A percentile compares a stretch with the other conserved stretches of the same genome.
These are phyloP conservation scores for Campopleginae sp. DNA, from an alignment of 2,888 invertebrate species.

Conservation along the genomic window DNA sequence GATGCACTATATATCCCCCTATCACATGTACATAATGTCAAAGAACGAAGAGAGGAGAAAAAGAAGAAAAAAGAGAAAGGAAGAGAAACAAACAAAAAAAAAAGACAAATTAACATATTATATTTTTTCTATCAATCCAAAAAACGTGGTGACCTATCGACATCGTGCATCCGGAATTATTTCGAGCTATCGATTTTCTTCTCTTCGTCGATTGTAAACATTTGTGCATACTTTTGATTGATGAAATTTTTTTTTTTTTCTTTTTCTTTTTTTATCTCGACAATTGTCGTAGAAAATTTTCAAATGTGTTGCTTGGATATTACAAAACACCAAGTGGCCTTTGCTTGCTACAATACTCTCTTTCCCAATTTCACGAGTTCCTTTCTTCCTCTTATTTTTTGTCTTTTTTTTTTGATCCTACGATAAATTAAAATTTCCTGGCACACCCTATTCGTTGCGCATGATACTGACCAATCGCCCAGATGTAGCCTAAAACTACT, in stretches of 20 bases:
- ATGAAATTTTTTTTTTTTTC: constrained; percentile 27
- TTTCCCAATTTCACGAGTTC: constrained; percentile 23
- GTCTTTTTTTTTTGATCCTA: constrained; percentile 22
- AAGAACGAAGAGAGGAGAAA: constrained; percentile 73
- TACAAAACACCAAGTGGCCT: constrained; percentile 77
- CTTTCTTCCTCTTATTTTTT: constrained; percentile 21
- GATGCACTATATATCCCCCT: constrained; percentile 77
- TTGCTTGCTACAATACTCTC: constrained; percentile 66
- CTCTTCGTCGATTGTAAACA: constrained; percentile 46
- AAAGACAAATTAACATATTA: constrained; percentile 81
- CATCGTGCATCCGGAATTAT: constrained; percentile 78
- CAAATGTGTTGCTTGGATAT: constrained; percentile 76
- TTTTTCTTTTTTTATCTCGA: constrained; percentile 43
- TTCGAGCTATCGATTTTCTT: constrained; percentile 69
- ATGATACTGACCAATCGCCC: constrained; percentile 83
- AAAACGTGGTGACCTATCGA: constrained; percentile 81
- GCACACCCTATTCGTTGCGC: constrained; percentile 73
- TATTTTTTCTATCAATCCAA: constrained; percentile 83
- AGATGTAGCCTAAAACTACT: constrained; percentile 80
- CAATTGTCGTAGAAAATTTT: constrained; percentile 45
- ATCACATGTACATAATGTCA: constrained; percentile 83
- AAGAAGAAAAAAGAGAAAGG: constrained; percentile 72
- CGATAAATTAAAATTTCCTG: constrained; percentile 59
- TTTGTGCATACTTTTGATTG: constrained; percentile 34
- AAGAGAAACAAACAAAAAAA: constrained; percentile 76